A percentile compares a stretch with the other conserved stretches of the same genome.
These are phyloP conservation scores for Botrylloides violaceus DNA, from an alignment of 23 tunicate species.

Conservation along the genomic window DNA sequence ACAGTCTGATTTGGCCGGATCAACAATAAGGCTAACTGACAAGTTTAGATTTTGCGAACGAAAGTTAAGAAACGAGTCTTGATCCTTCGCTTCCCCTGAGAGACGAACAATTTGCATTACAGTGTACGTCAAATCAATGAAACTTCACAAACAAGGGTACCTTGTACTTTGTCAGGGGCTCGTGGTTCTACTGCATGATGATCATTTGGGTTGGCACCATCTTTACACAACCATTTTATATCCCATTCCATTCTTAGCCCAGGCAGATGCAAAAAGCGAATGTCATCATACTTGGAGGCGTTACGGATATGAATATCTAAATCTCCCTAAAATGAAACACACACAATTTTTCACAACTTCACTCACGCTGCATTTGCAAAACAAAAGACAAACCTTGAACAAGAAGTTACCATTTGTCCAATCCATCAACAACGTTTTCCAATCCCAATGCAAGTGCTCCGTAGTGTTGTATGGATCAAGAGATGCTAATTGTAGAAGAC, in stretches of 20 bases:
- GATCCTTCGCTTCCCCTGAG: slow-evolving; percentile 35
- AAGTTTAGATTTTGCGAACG: slow-evolving; percentile 80
- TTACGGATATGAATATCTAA: slow-evolving; percentile 85
- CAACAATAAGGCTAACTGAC: slow-evolving; percentile 49
- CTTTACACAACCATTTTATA: slow-evolving; percentile 66
- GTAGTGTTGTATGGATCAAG: slow-evolving; percentile 93
- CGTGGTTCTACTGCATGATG: slow-evolving; percentile 60
- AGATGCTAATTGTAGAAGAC: slow-evolving; percentile 74
- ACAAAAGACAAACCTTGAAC: slow-evolving; percentile 51
- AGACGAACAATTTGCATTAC: background rate
- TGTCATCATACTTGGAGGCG: slow-evolving; percentile 94
- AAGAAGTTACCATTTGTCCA: slow-evolving; percentile 82
- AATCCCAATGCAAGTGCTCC: slow-evolving; percentile 93
- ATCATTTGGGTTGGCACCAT: slow-evolving; percentile 58
- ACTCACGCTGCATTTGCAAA: too few species aligned
- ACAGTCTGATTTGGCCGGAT: background rate
- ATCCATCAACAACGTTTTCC: slow-evolving; percentile 66
- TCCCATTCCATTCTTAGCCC: slow-evolving; percentile 51
- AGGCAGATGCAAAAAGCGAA: slow-evolving; percentile 79
- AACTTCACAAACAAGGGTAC: slow-evolving; percentile 3
- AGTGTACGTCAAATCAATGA: background rate
- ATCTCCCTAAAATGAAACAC: slow-evolving; percentile 54
- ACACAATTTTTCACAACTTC: background rate
- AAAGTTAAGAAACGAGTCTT: slow-evolving; percentile 59
- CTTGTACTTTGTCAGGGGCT: slow-evolving; percentile 78